Evolutionary conservation across 2,888 invertebrate genomes (phyloP).

Genomic region (Standfussiana lucernea): DNA sequence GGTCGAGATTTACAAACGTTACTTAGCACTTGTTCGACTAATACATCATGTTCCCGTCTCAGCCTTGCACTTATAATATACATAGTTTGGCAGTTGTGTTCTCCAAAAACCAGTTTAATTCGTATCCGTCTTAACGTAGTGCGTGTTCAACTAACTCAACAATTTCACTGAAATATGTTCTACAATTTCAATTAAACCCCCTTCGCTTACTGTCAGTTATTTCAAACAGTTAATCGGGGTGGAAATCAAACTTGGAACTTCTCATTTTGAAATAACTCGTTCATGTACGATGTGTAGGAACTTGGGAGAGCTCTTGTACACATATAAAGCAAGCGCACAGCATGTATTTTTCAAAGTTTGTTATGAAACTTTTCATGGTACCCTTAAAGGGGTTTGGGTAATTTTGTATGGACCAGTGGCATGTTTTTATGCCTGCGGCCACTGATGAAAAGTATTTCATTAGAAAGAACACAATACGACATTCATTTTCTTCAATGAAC

Average conservation of each 20-base stretch:
- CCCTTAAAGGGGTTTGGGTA: too few relatives aligned
- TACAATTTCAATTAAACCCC: slow-evolving; percentile 55
- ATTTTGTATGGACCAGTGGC: too few relatives aligned
- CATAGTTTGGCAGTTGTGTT: background rate
- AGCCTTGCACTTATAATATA: too few relatives aligned
- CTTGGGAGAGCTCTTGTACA: slow-evolving; percentile 10
- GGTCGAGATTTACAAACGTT: too few relatives aligned
- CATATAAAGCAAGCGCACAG: background rate
- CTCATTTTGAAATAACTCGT: slow-evolving; percentile 30
- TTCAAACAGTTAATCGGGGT: slow-evolving; percentile 38
- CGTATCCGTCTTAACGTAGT: slow-evolving; percentile 4
- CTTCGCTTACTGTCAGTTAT: slow-evolving; percentile 47
- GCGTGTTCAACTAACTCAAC: slow-evolving; percentile 18
- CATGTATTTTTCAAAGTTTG: background rate
- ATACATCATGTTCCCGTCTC: background rate
- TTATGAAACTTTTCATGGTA: background rate
- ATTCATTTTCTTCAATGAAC: too few relatives aligned
- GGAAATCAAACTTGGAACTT: slow-evolving; percentile 45
- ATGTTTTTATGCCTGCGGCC: too few relatives aligned
- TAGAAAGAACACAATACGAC: too few relatives aligned
- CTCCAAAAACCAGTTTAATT: too few relatives aligned
- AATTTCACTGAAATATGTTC: slow-evolving; percentile 48
- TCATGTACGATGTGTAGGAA: background rate
- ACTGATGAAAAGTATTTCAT: too few relatives aligned
- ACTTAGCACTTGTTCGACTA: too few relatives aligned